Conservation (phyloP, 2,113 vertebrate genomes). For the Xenopus borealis region DNA sequence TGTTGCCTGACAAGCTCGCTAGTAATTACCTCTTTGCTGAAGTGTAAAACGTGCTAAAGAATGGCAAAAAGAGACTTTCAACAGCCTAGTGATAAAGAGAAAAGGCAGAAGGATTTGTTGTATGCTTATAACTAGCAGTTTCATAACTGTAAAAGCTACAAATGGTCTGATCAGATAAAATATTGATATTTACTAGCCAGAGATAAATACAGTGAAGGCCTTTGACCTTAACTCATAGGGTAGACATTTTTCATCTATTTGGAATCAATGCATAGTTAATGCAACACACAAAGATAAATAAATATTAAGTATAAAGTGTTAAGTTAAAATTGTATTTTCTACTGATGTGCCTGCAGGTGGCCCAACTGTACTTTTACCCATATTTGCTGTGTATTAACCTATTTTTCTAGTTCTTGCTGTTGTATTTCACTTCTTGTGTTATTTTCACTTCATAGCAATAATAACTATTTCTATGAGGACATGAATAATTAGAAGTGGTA, state of each 20-base stretch:
- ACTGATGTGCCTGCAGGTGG: not conserved
- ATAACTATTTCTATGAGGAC: too few species aligned
- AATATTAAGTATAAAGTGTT: not conserved
- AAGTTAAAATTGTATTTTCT: not conserved
- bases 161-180: conserved; percentile 6
- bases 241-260: not conserved
- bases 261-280: not conserved
- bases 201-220: not conserved
- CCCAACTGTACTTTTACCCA: conserved; percentile 31
- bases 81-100: conserved; percentile 14
- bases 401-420: too few species aligned
- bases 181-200: not conserved
- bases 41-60: conserved; percentile 11
- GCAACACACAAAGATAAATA: not conserved
- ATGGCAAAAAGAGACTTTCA: conserved; percentile 4
- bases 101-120: conserved; percentile 9
- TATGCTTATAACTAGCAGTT: not conserved
- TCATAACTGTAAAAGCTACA: not conserved
- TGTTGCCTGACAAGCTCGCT: conserved; percentile 15
- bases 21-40: conserved; percentile 22
- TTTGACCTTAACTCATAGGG: not conserved
- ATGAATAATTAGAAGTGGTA: too few species aligned
- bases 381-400: conserved; percentile 40
- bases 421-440: too few species aligned
- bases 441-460: too few species aligned